Conservation (phyloP, 2,888 invertebrate species). For the Oscheius sp. region DNA sequence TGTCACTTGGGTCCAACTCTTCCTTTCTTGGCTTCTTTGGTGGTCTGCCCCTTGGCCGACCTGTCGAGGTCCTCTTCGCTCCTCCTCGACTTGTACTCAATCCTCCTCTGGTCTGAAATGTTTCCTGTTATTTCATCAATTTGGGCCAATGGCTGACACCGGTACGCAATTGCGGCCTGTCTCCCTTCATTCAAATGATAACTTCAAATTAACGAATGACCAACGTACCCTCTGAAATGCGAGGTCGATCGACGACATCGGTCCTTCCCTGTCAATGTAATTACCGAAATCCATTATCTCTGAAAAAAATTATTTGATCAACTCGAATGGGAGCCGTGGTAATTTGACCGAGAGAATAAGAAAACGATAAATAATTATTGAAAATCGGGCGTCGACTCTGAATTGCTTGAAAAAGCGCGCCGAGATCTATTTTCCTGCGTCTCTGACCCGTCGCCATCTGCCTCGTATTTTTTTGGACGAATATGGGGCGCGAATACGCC, state of each 20-base stretch:
- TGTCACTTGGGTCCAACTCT: background rate
- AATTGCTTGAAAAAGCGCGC: slow-evolving; percentile 10
- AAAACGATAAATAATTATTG: background rate
- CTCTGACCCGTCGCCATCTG: background rate
- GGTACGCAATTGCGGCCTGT: slow-evolving; percentile 2
- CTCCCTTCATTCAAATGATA: background rate
- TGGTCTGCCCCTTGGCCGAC: background rate
- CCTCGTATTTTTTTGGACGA: background rate
- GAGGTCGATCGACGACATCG: background rate
- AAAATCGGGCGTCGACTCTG: background rate
- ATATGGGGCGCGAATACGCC: too few relatives aligned
- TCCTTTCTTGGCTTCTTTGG: slow-evolving; percentile 4
- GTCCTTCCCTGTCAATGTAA: background rate
- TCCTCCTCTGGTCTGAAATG: background rate
- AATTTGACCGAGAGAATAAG: background rate
- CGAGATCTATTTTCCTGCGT: slow-evolving; percentile 1
- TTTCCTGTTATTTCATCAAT: background rate
- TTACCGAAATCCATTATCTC: background rate
- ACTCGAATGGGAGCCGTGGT: background rate
- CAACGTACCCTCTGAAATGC: background rate
- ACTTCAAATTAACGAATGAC: background rate
- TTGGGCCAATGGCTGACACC: too few relatives aligned
- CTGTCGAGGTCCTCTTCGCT: background rate
- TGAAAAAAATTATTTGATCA: background rate
- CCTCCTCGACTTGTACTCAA: background rate